These are phyloP conservation scores for Liasis olivaceus DNA, from an alignment of 2,797 vertebrate species.

Conservation along the genomic window DNA sequence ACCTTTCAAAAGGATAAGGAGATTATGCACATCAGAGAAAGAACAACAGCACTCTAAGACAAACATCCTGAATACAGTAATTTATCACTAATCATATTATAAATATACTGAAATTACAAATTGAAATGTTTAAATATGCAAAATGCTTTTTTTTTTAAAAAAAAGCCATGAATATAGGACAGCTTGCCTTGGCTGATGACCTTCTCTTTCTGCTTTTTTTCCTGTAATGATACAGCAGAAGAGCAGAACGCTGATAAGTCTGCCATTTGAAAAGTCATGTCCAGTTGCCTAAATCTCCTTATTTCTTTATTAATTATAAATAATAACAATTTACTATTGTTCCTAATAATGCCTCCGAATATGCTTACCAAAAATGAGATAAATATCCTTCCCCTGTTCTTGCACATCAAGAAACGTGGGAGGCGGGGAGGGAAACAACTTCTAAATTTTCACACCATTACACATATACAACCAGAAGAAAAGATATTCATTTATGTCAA, in stretches of 20 bases:
- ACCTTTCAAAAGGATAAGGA: conserved; percentile 37
- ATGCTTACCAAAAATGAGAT: background rate
- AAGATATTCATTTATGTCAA: background rate
- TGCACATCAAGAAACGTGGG: background rate
- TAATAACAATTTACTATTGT: no score
- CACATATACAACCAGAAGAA: background rate
- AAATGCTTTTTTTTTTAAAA: background rate
- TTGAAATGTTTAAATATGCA: background rate
- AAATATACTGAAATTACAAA: conserved; percentile 7
- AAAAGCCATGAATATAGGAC: background rate
- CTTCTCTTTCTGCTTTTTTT: background rate
- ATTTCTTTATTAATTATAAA: no score
- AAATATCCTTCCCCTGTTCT: background rate
- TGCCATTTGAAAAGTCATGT: background rate
- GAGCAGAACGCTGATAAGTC: background rate
- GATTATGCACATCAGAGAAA: conserved; percentile 44
- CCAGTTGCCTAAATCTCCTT: background rate
- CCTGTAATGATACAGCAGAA: background rate
- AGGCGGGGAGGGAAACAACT: background rate
- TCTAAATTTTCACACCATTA: background rate
- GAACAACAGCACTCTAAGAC: conserved; percentile 47
- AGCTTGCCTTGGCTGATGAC: background rate
- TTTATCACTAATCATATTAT: conserved; percentile 26
- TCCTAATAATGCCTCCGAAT: background rate
- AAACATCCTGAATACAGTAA: background rate